phyloP scores from a whole-genome alignment of 2,113 vertebrate species.

The Platycercus adscitus region DNA sequence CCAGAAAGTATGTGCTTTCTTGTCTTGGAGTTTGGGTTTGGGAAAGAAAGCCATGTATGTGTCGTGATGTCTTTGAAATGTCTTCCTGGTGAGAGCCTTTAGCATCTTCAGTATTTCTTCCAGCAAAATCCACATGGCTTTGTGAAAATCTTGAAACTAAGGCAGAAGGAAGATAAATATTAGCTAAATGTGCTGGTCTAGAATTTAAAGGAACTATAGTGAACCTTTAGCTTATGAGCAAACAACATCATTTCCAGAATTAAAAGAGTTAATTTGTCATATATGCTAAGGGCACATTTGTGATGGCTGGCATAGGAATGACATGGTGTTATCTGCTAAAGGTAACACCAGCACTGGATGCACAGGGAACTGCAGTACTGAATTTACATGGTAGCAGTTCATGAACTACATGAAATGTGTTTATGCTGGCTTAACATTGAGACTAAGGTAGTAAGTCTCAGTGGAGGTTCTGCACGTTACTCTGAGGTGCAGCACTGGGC shows the following conservation, averaged over 20 bases:
- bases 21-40: background rate
- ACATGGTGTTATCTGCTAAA: background rate
- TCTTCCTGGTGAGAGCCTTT: background rate
- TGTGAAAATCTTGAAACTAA: slow-evolving; percentile 35
- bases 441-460: background rate
- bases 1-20: background rate
- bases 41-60: background rate
- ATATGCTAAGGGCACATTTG: fast-evolving
- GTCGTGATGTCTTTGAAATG: background rate
- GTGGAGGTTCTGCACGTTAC: background rate
- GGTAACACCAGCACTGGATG: background rate
- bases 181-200: background rate
- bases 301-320: background rate
- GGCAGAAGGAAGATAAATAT: background rate
- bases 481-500: background rate
- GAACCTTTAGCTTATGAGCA: background rate
- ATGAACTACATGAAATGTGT: background rate
- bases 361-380: background rate
- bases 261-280: background rate
- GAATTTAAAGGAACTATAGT: background rate
- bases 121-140: background rate
- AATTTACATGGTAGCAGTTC: background rate
- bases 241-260: background rate
- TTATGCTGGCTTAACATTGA: background rate
- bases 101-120: background rate